Evolutionary conservation across 2,888 invertebrate genomes (phyloP), one percentile per base, ranked within the genome.

Genomic region (Tetanocera ferruginea): DNA sequence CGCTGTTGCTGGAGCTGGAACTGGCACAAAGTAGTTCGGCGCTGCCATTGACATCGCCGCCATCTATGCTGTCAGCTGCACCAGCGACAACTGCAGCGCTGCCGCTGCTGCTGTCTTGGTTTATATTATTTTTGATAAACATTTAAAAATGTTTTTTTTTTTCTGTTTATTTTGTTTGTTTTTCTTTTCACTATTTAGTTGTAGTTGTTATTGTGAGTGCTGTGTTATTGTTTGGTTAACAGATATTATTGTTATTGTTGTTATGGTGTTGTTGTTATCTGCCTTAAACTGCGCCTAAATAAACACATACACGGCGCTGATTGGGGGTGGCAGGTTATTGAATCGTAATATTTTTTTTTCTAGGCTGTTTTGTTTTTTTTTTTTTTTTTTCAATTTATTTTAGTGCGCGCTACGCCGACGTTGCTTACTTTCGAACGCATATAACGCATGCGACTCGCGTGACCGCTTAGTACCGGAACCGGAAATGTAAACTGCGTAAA

Each of bases 91-190:
- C 85, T 37, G 75, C 82, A 76, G 76, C 79, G 43, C 57, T 80
- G 25, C 64, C 72, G 31, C 82, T 79, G 77, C 82, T 77, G 76
- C 83, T 85, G 80, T 84, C 84, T 74, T 83, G 81, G 80, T 82
- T 83, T 78, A 82, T 81, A 82, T 83, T 85, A 82, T 83, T 84
- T 84, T 84, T 84, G 82, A 85, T 85, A 80, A 85, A 84, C 85
- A 85, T 84, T 84, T 84, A 82, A 80, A 72, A 34, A 49, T 57
- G 17, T 71, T 55, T 25, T 51, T 23, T 60, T 31, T 72, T 60
- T 25, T 51, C 5, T 60, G 17, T 72, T 60, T 23, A 37, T 66
- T 31, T 62, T n/a, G 55, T 70, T 69, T 0, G 31, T 8, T 17
- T 71, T 19, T 31, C 28, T 43, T 66, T 55, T 55, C 9, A 72